Percentiles rank a stretch among this genome's conserved stretches.
phyloP scores from a whole-genome alignment of 2,113 vertebrate species.

The Psittacus erithacus region DNA sequence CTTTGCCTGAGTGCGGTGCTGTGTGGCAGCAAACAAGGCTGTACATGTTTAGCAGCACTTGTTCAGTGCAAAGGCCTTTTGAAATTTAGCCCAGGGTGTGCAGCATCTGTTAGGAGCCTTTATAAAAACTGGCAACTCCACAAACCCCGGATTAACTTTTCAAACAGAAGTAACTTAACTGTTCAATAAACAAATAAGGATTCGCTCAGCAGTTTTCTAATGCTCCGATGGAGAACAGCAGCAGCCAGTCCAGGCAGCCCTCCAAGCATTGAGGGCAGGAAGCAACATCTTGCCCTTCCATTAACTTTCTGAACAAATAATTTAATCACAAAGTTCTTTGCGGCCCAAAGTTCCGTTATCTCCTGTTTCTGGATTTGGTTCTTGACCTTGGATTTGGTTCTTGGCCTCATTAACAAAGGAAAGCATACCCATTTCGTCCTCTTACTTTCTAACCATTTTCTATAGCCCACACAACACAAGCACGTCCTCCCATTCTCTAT shows the following conservation, averaged over 20 bases:
- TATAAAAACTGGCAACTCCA: conserved; percentile 1
- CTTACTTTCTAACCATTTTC: background rate
- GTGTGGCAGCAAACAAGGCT: background rate
- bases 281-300: background rate
- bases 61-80: background rate
- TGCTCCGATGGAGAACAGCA: background rate
- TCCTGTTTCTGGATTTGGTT: background rate
- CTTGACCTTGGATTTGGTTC: background rate
- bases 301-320: background rate
- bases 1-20: background rate
- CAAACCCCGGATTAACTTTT: conserved; percentile 5
- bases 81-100: background rate
- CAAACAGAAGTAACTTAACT: background rate
- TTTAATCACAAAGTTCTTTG: background rate
- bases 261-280: accelerated
- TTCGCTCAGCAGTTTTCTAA: background rate
- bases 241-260: background rate
- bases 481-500: background rate
- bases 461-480: background rate
- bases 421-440: background rate
- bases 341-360: background rate
- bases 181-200: conserved; percentile 12
- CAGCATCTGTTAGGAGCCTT: background rate
- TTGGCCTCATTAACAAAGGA: background rate
- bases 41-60: background rate